These are phyloP conservation scores for Phasia obesa DNA, from an alignment of 2,888 invertebrate genomes.

Conservation along the genomic window DNA sequence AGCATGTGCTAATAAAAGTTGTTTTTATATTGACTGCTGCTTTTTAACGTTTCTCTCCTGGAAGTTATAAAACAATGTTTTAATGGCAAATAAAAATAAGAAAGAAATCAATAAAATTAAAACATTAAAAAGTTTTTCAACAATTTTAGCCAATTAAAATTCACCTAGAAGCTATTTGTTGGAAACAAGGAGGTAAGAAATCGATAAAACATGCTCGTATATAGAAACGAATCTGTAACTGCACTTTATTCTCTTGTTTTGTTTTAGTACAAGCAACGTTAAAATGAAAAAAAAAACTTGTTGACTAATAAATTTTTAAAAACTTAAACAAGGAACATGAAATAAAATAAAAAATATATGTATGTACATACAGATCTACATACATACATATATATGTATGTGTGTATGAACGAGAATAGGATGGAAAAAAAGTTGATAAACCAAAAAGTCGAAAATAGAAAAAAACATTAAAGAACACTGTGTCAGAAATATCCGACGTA, in stretches of 20 bases:
- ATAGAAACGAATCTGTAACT: not conserved
- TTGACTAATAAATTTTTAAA: not conserved
- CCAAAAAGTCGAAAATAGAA: too few species aligned
- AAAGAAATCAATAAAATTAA: conserved; percentile 44
- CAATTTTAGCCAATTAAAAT: conserved; percentile 46
- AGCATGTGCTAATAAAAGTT: not conserved
- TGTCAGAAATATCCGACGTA: too few species aligned
- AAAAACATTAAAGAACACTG: too few species aligned
- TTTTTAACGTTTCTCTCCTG: not conserved
- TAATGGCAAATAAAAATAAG: not conserved
- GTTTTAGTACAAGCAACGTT: not conserved
- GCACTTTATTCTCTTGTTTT: not conserved
- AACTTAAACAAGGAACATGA: not conserved
- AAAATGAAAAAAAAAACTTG: not conserved
- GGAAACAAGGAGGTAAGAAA: not conserved
- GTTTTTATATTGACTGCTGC: not conserved
- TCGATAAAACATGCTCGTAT: not conserved
- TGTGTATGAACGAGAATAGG: too few species aligned
- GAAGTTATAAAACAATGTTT: not conserved
- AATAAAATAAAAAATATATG: not conserved
- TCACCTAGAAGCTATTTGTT: not conserved
- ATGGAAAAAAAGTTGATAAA: too few species aligned
- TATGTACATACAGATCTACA: too few species aligned
- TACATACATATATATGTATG: not conserved
- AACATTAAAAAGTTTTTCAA: conserved; percentile 37